phyloP scores from a whole-genome alignment of 2,113 vertebrate species.

The Talpa occidentalis region DNA sequence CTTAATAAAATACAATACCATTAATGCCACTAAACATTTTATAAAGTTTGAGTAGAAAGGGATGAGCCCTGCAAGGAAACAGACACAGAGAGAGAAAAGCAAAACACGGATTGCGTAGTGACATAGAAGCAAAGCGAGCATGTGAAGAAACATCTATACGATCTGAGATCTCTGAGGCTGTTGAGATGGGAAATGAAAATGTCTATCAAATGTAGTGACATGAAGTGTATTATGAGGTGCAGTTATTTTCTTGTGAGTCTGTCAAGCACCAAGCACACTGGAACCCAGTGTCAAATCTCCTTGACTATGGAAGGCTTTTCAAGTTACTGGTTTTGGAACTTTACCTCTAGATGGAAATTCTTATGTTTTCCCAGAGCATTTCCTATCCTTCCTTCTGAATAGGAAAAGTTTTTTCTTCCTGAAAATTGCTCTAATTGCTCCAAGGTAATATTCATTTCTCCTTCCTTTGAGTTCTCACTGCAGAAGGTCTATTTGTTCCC shows the following conservation, averaged over 20 bases:
- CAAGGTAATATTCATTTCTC: background rate
- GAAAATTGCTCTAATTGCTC: background rate
- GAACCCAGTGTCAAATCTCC: no score
- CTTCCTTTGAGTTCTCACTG: background rate
- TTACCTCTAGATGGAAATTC: no score
- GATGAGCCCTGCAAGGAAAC: background rate
- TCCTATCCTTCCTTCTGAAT: background rate
- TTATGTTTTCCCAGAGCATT: background rate
- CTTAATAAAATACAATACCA: no score
- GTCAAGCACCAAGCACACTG: no score
- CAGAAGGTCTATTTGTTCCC: background rate
- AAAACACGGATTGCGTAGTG: background rate
- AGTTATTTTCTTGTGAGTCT: no score
- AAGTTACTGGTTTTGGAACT: no score
- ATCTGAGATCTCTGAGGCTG: background rate
- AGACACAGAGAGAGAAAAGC: background rate
- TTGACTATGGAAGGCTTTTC: no score
- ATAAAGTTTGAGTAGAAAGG: background rate
- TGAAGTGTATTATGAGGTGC: background rate
- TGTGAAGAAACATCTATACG: background rate
- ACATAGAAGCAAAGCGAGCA: background rate
- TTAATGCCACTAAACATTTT: no score
- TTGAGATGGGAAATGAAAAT: background rate
- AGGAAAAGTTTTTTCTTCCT: background rate
- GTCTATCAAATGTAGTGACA: background rate